Evolutionary conservation across 2,113 vertebrate species (phyloP).

Genomic region (Grammomys surdaster): DNA sequence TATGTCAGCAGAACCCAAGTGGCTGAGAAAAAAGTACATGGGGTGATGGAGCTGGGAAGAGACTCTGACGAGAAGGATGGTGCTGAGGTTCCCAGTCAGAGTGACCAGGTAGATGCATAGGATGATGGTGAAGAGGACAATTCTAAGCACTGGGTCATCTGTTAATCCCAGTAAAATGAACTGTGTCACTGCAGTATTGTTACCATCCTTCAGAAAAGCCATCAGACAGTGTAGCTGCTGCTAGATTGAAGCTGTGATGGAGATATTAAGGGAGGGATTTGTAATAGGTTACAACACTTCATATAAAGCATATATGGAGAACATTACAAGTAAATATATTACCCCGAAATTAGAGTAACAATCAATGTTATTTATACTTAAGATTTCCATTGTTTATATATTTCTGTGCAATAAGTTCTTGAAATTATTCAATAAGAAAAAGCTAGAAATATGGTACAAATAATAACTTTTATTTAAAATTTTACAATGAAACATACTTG

Average conservation of each 20-base stretch:
- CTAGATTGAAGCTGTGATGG: neutral
- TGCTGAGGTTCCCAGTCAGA: too few relatives aligned
- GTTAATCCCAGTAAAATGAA: too few relatives aligned
- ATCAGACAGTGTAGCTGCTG: neutral
- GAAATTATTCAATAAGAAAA: neutral
- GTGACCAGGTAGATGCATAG: too few relatives aligned
- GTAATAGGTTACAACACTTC: too few relatives aligned
- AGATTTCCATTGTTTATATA: neutral
- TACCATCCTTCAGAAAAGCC: neutral
- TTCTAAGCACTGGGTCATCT: too few relatives aligned
- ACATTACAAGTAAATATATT: neutral
- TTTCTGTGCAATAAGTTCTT: neutral
- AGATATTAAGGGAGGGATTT: too few relatives aligned
- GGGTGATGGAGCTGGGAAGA: neutral
- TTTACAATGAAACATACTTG: neutral
- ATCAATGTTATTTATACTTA: accelerated
- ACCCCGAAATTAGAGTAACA: neutral
- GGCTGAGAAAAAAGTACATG: neutral
- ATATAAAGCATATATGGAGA: too few relatives aligned
- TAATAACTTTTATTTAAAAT: too few relatives aligned
- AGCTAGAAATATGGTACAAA: neutral
- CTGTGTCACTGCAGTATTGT: neutral
- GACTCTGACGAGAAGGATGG: too few relatives aligned
- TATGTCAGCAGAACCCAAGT: neutral
- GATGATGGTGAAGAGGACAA: too few relatives aligned